Conservation (phyloP, 2,113 vertebrate genomes). For the Nanger granti region DNA sequence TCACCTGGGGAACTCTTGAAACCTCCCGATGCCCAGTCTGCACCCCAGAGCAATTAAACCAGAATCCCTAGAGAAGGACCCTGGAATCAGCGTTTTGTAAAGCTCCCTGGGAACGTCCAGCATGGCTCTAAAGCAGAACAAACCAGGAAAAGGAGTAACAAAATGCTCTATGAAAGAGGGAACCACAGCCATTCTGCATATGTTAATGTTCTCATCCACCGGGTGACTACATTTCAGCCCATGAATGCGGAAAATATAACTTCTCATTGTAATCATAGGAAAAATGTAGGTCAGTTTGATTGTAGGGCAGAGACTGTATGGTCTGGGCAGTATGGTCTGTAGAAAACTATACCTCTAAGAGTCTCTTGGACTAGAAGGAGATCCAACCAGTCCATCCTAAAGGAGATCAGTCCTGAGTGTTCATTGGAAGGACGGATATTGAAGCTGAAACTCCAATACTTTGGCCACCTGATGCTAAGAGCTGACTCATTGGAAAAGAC, state of each 20-base stretch:
- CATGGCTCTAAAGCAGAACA: neutral
- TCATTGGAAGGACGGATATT: neutral
- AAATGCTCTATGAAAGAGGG: neutral
- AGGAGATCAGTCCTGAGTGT: neutral
- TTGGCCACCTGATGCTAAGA: neutral
- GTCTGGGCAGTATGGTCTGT: neutral
- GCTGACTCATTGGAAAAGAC: neutral
- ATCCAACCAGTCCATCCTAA: neutral
- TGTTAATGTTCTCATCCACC: neutral
- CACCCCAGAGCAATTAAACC: neutral
- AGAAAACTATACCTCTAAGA: neutral
- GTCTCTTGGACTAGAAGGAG: neutral
- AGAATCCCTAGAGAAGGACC: neutral
- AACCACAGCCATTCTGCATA: neutral
- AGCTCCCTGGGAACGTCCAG: neutral
- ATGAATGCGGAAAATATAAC: neutral
- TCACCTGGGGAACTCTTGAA: neutral
- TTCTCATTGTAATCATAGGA: neutral
- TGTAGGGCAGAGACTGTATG: neutral
- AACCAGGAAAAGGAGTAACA: neutral
- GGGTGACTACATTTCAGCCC: neutral
- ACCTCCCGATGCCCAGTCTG: neutral
- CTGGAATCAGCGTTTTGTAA: neutral
- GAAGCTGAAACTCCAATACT: neutral
- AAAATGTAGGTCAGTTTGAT: neutral